Conservation (phyloP, 2,888 invertebrate genomes). For the Lottia gigantea region DNA sequence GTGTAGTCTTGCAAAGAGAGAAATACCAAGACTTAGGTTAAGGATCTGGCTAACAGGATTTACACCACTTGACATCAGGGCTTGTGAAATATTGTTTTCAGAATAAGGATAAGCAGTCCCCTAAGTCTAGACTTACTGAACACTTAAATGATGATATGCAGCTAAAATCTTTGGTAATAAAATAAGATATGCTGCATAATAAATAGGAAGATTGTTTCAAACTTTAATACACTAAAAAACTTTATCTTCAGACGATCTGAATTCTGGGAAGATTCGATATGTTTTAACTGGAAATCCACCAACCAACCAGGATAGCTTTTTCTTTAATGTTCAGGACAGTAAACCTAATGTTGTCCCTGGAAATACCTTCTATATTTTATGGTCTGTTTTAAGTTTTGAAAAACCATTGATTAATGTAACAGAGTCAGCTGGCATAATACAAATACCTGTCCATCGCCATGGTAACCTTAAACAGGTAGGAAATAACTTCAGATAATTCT, state of each 20-base stretch:
- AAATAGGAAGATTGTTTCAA: too few relatives aligned
- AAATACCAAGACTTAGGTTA: too few relatives aligned
- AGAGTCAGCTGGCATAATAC: conserved; percentile 56
- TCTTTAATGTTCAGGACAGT: conserved; percentile 62
- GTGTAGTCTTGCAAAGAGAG: too few relatives aligned
- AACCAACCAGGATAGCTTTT: conserved; percentile 55
- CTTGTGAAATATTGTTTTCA: too few relatives aligned
- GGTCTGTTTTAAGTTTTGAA: conserved; percentile 59
- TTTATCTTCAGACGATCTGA: conserved; percentile 53
- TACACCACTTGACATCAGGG: too few relatives aligned
- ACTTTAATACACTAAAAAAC: too few relatives aligned
- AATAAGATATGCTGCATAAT: too few relatives aligned
- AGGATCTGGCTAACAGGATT: too few relatives aligned
- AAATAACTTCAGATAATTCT: neutral
- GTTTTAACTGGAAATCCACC: conserved; percentile 46
- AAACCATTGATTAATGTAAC: conserved; percentile 48
- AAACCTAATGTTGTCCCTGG: conserved; percentile 58
- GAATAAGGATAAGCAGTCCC: too few relatives aligned
- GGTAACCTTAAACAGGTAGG: conserved; percentile 62
- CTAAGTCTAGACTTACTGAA: too few relatives aligned
- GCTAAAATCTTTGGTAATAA: too few relatives aligned
- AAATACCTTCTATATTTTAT: conserved; percentile 60
- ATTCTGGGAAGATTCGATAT: conserved; percentile 57
- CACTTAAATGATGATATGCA: too few relatives aligned
- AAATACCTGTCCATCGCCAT: conserved; percentile 52